phyloP scores from a whole-genome alignment of 2,888 invertebrate species.

The Luffia ferchaultella region DNA sequence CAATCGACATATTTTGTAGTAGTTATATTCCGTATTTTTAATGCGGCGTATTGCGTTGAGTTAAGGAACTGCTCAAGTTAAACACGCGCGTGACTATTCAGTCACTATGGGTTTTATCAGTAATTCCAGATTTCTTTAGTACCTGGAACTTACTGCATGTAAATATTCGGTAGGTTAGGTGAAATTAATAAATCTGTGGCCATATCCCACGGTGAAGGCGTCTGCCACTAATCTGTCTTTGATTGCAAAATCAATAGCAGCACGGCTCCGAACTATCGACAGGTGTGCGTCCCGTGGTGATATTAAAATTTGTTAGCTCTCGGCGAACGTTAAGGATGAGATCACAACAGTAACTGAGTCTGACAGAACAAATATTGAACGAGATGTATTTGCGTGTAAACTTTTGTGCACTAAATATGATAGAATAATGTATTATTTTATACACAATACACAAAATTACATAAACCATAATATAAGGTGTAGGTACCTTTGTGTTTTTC shows the following conservation, averaged over 20 bases:
- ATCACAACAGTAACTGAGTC: too few relatives aligned
- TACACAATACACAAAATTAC: too few relatives aligned
- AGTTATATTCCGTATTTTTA: not conserved
- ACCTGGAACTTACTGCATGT: not conserved
- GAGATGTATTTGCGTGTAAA: too few relatives aligned
- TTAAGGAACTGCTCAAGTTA: not conserved
- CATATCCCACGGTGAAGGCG: slow-evolving; percentile 28
- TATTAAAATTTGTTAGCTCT: slow-evolving; percentile 39
- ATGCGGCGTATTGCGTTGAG: not conserved
- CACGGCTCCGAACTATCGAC: slow-evolving; percentile 36
- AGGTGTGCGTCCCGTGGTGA: slow-evolving; percentile 33
- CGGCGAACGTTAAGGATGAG: not conserved
- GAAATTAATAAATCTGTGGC: slow-evolving; percentile 15
- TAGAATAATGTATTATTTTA: too few relatives aligned
- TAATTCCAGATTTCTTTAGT: too few relatives aligned
- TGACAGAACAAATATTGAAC: too few relatives aligned
- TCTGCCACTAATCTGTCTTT: slow-evolving; percentile 41
- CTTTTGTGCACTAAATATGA: too few relatives aligned
- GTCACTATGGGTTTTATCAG: too few relatives aligned
- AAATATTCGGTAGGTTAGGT: not conserved
- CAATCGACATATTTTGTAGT: not conserved
- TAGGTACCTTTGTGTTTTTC: too few relatives aligned
- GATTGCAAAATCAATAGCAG: slow-evolving; percentile 56
- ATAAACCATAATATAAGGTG: too few relatives aligned
- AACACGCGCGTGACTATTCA: not conserved